These are phyloP conservation scores for Autographa pulchrina DNA, from an alignment of 2,888 invertebrate genomes.

Conservation along the genomic window DNA sequence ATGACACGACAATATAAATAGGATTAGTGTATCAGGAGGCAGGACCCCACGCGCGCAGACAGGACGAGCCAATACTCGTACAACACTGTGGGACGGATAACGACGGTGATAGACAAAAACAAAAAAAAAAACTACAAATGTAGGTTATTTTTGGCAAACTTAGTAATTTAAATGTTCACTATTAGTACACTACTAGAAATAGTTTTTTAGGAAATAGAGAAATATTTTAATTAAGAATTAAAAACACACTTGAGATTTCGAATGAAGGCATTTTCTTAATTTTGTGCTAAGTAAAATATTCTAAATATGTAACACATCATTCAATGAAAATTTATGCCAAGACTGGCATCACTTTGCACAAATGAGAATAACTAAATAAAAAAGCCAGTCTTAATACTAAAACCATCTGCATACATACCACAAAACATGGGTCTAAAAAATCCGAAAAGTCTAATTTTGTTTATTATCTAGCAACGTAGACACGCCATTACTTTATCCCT, in stretches of 20 bases:
- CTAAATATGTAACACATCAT: no score
- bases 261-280: no score
- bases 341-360: no score
- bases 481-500: slow-evolving; percentile 38
- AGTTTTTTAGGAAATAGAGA: no score
- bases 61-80: slow-evolving; percentile 83
- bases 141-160: no score
- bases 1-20: slow-evolving; percentile 84
- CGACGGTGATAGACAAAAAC: slow-evolving; percentile 20
- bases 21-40: slow-evolving; percentile 76
- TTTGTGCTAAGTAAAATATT: no score
- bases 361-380: no score
- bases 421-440: not conserved
- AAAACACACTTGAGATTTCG: no score
- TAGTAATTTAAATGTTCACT: no score
- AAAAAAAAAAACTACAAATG: not conserved
- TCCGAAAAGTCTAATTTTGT: not conserved
- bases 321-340: no score
- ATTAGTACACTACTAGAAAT: no score
- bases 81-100: slow-evolving; percentile 30
- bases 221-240: no score
- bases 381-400: not conserved
- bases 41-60: slow-evolving; percentile 87
- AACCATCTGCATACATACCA: not conserved
- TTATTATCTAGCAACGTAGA: slow-evolving; percentile 5